Percentiles rank a stretch among this genome's conserved stretches.
phyloP scores from a whole-genome alignment of 2,888 invertebrate species.

The Sarcophaga carnaria region DNA sequence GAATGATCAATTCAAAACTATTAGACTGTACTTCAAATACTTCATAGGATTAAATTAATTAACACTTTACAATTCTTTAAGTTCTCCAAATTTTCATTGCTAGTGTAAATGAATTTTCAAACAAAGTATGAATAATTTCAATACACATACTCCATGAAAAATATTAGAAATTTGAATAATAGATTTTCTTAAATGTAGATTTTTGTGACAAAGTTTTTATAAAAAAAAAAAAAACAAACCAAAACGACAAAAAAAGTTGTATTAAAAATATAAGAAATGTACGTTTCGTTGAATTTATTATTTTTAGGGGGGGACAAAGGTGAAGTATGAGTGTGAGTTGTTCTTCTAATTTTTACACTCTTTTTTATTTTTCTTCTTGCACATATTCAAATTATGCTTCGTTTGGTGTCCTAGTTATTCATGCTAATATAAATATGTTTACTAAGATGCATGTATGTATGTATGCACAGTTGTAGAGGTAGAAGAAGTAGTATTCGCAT shows the following conservation, averaged over 20 bases:
- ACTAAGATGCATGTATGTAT: constrained; percentile 9
- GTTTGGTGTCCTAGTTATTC: constrained; percentile 65
- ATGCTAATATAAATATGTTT: constrained; percentile 62
- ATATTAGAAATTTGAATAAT: constrained; percentile 49
- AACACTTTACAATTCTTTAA: too few species aligned
- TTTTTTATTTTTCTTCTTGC: constrained; percentile 1
- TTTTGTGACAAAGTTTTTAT: constrained; percentile 35
- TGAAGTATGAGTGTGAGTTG: too few species aligned
- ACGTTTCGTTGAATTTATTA: constrained; percentile 54
- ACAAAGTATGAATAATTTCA: constrained; percentile 19
- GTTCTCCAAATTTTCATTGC: neutral
- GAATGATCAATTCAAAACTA: too few species aligned
- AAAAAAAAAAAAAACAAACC: neutral
- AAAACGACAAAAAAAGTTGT: neutral
- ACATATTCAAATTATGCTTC: constrained; percentile 57
- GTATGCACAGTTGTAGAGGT: constrained; percentile 3
- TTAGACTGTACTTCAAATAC: too few species aligned
- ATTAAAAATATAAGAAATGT: constrained; percentile 27
- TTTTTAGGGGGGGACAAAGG: constrained; percentile 9
- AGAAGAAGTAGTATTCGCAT: constrained; percentile 31
- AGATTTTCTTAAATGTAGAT: constrained; percentile 9
- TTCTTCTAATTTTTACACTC: neutral
- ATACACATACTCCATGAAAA: neutral
- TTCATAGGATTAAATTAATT: too few species aligned
- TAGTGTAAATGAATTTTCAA: neutral